Base-by-base conservation (phyloP, 92 coral and sea anemone genomes). In the Palythoa caribaeorum region DNA sequence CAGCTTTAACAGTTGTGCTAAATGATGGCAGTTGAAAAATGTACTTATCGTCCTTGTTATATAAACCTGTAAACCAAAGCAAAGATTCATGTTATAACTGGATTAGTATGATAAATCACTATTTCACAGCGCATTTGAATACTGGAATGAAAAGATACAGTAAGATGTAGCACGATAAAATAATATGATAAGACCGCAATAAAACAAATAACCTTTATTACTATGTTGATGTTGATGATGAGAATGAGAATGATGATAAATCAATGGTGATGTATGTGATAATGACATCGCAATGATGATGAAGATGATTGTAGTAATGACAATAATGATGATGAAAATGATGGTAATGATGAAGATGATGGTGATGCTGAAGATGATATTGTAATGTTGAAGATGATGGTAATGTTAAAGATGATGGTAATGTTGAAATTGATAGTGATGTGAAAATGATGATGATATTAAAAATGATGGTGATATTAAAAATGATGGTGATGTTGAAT, bases 1-100 rank as follows among this genome's bases (percentile, higher is more conserved):
- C 98, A 14, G 95, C 97, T 1, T 86, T 63, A 57, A 87, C 86
- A 0, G 91, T 76, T 48, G 54, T 92, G 76, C 94, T 88, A 87
- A 85, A 88, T 12, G 97, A 89, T 17, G 89, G 93, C n/a, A 90
- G 86, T 12, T 55, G 50, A 16, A 94, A 89, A 6, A 93, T 57
- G 77, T 93, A 91, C 15, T 93, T 47, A 20, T 88, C 92, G 9
- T 84, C 78, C 12, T 78, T 79, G 79, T 90, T 88, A 66, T 87
- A 89, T 3, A 94, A 90, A 9, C 90, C 96, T 94, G 76, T n/a
- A 78, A 35, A 38, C 28, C 53, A 9, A 38, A 44, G 44, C n/a
- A 66, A 36, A 1, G 38, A 70, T 28, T 70, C 48, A 70, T 36
- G 9, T 68, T 3, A 19, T 20, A 15, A 9, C 6, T 14, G 19